Evolutionary conservation across 2,888 invertebrate genomes (phyloP).

Genomic region (Nemotelus pantherinus): DNA sequence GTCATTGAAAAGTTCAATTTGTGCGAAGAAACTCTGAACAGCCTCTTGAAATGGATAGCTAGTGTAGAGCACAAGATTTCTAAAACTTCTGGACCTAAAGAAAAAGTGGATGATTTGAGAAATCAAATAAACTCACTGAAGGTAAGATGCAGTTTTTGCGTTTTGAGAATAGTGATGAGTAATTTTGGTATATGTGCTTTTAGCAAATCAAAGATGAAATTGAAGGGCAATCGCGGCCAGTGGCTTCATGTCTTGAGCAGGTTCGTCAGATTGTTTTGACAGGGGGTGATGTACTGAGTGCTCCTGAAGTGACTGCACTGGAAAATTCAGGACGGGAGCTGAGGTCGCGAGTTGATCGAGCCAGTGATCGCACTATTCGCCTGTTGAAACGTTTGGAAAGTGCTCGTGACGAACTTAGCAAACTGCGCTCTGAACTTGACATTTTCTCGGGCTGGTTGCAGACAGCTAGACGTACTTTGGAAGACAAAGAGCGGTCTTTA

Average conservation of each 20-base stretch:
- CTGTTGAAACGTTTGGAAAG: slow-evolving; percentile 79
- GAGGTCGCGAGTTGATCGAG: slow-evolving; percentile 83
- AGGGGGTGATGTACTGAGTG: slow-evolving; percentile 90
- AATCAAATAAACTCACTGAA: slow-evolving; percentile 91
- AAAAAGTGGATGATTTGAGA: slow-evolving; percentile 84
- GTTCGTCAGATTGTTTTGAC: slow-evolving; percentile 89
- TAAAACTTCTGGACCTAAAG: slow-evolving; percentile 85
- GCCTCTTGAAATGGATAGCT: slow-evolving; percentile 86
- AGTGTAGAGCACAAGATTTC: slow-evolving; percentile 86
- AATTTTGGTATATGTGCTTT: slow-evolving; percentile 13
- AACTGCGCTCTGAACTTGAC: slow-evolving; percentile 83
- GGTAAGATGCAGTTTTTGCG: slow-evolving; percentile 65
- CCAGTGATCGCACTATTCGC: slow-evolving; percentile 81
- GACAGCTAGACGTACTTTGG: slow-evolving; percentile 79
- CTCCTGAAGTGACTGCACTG: slow-evolving; percentile 87
- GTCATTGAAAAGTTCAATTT: slow-evolving; percentile 93
- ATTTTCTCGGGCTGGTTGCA: slow-evolving; percentile 88
- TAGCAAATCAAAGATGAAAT: slow-evolving; percentile 90
- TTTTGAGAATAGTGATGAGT: neutral
- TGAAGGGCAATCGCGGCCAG: slow-evolving; percentile 84
- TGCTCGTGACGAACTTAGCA: slow-evolving; percentile 87
- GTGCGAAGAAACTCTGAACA: slow-evolving; percentile 86
- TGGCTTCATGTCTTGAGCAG: slow-evolving; percentile 87
- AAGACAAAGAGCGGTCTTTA: slow-evolving; percentile 85
- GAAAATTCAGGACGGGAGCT: slow-evolving; percentile 88